These are phyloP conservation scores for Hyposmocoma kahamanoa DNA, from an alignment of 1,140 invertebrate genomes.

Conservation along the genomic window DNA sequence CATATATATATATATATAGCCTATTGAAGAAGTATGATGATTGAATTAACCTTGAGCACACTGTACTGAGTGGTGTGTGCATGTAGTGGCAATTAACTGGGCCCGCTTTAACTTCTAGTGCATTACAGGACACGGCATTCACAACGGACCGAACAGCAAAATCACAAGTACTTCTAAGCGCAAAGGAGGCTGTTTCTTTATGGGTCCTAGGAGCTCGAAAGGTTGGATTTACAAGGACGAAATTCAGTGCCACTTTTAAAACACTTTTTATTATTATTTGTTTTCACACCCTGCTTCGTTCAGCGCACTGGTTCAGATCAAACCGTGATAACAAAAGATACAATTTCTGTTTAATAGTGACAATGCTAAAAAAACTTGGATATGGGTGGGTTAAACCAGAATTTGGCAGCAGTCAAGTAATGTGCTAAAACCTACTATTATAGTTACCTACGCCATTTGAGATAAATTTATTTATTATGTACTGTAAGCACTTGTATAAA, in stretches of 20 bases:
- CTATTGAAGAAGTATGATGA: too few species aligned
- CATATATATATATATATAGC: too few species aligned
- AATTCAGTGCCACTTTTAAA: constrained; percentile 19
- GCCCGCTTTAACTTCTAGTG: constrained; percentile 65
- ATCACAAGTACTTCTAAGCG: constrained; percentile 87
- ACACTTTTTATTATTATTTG: constrained; percentile 32
- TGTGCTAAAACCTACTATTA: too few species aligned
- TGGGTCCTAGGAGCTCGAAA: constrained; percentile 91
- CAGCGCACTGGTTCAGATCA: constrained; percentile 33
- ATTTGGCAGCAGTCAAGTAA: too few species aligned
- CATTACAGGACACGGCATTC: constrained; percentile 81
- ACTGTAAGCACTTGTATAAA: too few species aligned
- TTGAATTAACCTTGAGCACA: constrained; percentile 23
- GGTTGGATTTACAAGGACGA: constrained; percentile 76
- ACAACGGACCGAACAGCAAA: constrained; percentile 76
- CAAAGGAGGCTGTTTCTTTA: constrained; percentile 91
- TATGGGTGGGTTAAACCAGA: too few species aligned
- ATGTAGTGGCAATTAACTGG: constrained; percentile 63
- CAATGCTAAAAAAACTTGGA: too few species aligned
- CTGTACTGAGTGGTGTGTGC: constrained; percentile 23
- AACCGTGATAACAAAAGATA: constrained; percentile 17
- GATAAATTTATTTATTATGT: too few species aligned
- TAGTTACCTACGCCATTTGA: too few species aligned
- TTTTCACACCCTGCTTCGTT: constrained; percentile 42
- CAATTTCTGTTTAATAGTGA: too few species aligned